Conservation (phyloP, 2,888 invertebrate species). For the Rotaria macrura region DNA sequence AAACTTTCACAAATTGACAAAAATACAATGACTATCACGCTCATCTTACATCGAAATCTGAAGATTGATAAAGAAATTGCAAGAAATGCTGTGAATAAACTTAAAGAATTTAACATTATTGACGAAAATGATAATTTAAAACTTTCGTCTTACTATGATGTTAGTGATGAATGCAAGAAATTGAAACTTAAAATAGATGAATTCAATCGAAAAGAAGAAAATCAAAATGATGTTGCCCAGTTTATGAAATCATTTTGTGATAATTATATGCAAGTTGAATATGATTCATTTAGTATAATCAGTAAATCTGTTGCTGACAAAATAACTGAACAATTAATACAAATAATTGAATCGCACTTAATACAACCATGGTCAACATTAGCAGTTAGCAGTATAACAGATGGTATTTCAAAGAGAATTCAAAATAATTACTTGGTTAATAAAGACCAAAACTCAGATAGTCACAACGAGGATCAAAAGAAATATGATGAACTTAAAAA, state of each 20-base stretch:
- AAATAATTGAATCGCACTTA: not conserved
- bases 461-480: slow-evolving; percentile 16
- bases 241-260: slow-evolving; percentile 3
- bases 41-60: slow-evolving; percentile 1
- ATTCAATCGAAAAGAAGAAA: not conserved
- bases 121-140: not conserved
- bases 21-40: not conserved
- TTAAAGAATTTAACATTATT: not conserved
- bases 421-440: slow-evolving; percentile 20
- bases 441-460: slow-evolving; percentile 14
- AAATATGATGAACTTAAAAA: slow-evolving; percentile 24
- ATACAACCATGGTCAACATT: slow-evolving; percentile 21
- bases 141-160: not conserved
- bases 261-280: not conserved
- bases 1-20: slow-evolving; percentile 14
- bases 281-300: not conserved
- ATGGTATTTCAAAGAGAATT: not conserved
- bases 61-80: slow-evolving; percentile 20
- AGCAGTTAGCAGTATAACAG: not conserved
- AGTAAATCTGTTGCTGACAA: slow-evolving; percentile 19
- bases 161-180: not conserved
- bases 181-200: not conserved
- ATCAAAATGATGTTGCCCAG: not conserved
- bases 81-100: not conserved
- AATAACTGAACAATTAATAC: slow-evolving; percentile 15